A percentile compares a stretch with the other conserved stretches of the same genome.
phyloP scores from a whole-genome alignment of 2,888 invertebrate species.

The Embidobia sp. region DNA sequence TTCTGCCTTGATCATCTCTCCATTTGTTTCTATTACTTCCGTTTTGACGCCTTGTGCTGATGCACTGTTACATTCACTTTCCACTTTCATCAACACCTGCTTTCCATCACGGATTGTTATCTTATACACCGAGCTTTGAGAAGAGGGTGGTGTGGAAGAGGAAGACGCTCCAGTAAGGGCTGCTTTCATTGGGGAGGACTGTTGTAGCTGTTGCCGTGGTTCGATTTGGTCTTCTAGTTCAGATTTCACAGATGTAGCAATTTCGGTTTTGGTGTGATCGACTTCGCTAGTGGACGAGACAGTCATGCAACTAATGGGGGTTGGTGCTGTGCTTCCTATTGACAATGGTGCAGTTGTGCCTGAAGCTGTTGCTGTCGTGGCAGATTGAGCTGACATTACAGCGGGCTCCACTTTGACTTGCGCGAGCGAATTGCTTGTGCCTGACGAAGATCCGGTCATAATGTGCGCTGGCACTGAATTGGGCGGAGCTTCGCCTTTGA shows the following conservation, averaged over 20 bases:
- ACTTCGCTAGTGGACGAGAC: slow-evolving; percentile 33
- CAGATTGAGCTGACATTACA: too few relatives aligned
- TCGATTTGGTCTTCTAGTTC: too few relatives aligned
- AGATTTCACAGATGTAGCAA: too few relatives aligned
- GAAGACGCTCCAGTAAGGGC: slow-evolving; percentile 73
- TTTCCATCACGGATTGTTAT: slow-evolving; percentile 88
- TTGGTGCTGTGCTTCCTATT: slow-evolving; percentile 8
- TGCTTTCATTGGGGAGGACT: slow-evolving; percentile 68
- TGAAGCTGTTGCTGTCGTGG: too few relatives aligned
- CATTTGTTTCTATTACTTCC: slow-evolving; percentile 72
- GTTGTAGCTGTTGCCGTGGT: too few relatives aligned
- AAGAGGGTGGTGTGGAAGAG: slow-evolving; percentile 63
- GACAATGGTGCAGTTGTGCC: too few relatives aligned
- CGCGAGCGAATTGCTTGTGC: not conserved
- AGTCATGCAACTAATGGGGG: slow-evolving; percentile 33
- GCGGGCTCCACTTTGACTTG: too few relatives aligned
- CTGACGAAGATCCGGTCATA: slow-evolving; percentile 78
- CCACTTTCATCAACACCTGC: slow-evolving; percentile 86
- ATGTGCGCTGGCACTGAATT: slow-evolving; percentile 79
- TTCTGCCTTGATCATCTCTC: slow-evolving; percentile 66
- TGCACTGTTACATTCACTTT: slow-evolving; percentile 75
- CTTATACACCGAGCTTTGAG: slow-evolving; percentile 82
- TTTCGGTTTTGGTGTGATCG: too few relatives aligned
- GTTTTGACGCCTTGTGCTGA: not conserved
- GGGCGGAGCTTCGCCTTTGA: slow-evolving; percentile 88